Evolutionary conservation across 1,140 invertebrate species (phyloP), one percentile per base, ranked within the genome.

Genomic region (Gryllus bimaculatus): DNA sequence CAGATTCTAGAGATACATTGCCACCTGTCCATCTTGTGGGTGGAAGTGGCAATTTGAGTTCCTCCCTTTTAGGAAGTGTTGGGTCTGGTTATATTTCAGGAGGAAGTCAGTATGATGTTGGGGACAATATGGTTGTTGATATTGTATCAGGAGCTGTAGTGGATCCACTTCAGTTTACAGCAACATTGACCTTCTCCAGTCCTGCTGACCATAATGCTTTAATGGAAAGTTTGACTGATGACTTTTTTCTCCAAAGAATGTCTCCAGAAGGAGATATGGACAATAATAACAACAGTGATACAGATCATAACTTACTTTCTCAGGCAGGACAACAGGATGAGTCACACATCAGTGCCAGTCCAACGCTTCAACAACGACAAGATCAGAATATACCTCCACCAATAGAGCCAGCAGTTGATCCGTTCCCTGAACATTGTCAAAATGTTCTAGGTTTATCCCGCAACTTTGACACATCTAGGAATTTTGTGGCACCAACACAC

Each of bases 51-150:
- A 80, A 78, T 49, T 20, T 20, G 13, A 47, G 76, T 74, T 47
- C 77, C 18, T 54, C 75, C 6, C 76, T 74, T 18, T 48, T 66
- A 20, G 80, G 76, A 26, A 66, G 54, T 66, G 54, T 66, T 10
- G 54, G 54, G 18, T 66, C 54, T 66, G 54, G 54, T 66, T 66
- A 66, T 66, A 66, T 66, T 66, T 48, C 49, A n/a, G 76, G 73
- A 13, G 66, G 66, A 12, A 21, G 74, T 21, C 78, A 79, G 74
- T 92, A 91, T 81, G 93, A 93, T 82, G 90, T 91, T 66, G 91
- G 91, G 81, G 92, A 93, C 74, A 90, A 91, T 0, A 93, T 94
- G 88, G 93, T 95, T 88, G 92, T 93, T 0, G 93, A 95, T 83
- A 88, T 90, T 18, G 91, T 90, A 0, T 91, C 90, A 0, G 92